These are phyloP conservation scores for Mus spicilegus DNA, from an alignment of 2,113 vertebrate species.

Conservation along the genomic window DNA sequence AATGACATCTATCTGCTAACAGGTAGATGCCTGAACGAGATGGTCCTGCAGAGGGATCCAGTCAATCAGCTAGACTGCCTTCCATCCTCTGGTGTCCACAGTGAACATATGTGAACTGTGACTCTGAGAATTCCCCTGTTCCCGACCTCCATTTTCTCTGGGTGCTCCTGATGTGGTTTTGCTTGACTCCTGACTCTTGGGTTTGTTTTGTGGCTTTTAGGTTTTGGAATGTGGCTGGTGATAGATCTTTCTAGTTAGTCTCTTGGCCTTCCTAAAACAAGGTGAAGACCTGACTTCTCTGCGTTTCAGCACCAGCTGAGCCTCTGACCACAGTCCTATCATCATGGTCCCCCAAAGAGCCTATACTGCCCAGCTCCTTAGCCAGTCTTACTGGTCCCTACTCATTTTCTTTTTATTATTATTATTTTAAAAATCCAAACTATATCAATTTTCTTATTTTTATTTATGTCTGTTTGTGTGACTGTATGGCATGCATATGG, in stretches of 20 bases:
- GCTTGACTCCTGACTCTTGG: background rate
- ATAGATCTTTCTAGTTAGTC: background rate
- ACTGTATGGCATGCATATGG: background rate
- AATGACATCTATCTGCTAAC: background rate
- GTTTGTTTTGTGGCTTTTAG: slow-evolving; percentile 11
- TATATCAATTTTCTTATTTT: background rate
- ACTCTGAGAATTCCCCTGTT: background rate
- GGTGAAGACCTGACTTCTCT: background rate
- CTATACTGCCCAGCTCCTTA: background rate
- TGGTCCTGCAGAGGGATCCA: background rate
- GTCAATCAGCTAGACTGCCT: background rate
- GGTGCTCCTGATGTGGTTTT: background rate
- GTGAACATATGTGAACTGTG: background rate
- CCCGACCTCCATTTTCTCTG: background rate
- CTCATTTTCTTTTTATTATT: background rate
- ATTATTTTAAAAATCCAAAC: background rate
- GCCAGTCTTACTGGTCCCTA: background rate
- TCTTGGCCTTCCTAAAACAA: background rate
- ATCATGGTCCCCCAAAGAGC: background rate
- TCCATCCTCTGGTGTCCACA: background rate
- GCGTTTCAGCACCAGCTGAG: too few species aligned
- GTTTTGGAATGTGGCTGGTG: background rate
- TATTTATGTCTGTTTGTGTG: background rate
- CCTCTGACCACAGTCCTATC: too few species aligned
- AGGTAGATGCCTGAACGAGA: background rate